Conservation (phyloP, 1,140 invertebrate genomes). For the Halesus radiatus region DNA sequence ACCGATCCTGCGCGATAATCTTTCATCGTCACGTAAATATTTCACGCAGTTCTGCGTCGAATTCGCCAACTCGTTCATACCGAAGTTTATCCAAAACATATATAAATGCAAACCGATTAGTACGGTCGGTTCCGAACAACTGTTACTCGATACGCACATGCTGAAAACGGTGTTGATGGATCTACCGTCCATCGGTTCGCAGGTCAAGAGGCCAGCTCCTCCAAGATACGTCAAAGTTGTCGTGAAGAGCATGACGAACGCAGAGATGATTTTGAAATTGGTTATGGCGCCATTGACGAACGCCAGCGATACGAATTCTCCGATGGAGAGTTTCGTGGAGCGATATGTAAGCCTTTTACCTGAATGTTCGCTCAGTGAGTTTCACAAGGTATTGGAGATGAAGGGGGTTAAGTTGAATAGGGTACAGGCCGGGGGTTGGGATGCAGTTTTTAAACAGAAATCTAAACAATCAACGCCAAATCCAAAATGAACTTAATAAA, state of each 20-base stretch:
- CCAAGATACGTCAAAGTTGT: slow-evolving; percentile 90
- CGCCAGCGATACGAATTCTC: slow-evolving; percentile 71
- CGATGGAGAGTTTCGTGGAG: slow-evolving; percentile 80
- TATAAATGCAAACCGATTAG: slow-evolving; percentile 96
- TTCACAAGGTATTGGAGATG: slow-evolving; percentile 98
- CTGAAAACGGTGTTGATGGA: slow-evolving; percentile 96
- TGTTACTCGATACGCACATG: slow-evolving; percentile 97
- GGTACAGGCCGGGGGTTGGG: slow-evolving; percentile 59
- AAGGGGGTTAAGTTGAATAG: slow-evolving; percentile 79
- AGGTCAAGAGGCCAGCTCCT: slow-evolving; percentile 88
- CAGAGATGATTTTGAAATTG: slow-evolving; percentile 98
- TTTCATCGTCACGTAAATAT: slow-evolving; percentile 96
- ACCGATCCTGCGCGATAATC: slow-evolving; percentile 90
- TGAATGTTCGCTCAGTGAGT: slow-evolving; percentile 90
- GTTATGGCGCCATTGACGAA: slow-evolving; percentile 96
- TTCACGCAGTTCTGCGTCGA: slow-evolving; percentile 98
- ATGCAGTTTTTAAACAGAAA: slow-evolving; percentile 53
- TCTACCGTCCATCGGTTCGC: slow-evolving; percentile 92
- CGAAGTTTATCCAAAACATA: slow-evolving; percentile 93
- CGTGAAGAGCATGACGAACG: slow-evolving; percentile 96
- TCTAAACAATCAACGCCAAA: slow-evolving; percentile 21
- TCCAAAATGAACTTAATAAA: neutral
- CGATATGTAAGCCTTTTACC: slow-evolving; percentile 93
- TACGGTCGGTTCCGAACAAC: slow-evolving; percentile 94
- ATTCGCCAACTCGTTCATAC: slow-evolving; percentile 95